Base-by-base conservation (phyloP, 2,113 vertebrate genomes). In the Dromiciops gliroides region DNA sequence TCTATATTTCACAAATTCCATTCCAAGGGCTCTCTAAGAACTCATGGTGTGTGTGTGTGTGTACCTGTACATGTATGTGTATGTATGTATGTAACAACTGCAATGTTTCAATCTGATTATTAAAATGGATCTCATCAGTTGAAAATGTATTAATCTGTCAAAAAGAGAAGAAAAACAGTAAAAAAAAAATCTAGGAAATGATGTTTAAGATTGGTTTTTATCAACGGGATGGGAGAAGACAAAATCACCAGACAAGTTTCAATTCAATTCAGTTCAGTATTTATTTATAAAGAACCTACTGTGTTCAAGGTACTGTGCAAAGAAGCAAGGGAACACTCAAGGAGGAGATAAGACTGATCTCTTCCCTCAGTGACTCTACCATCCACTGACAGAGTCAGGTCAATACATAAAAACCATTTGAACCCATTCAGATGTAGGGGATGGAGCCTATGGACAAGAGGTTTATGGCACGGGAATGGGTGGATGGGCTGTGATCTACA, bases 1-100 rank as follows among this genome's bases (percentile, higher is more conserved):
- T 93, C 6, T 50, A 51, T 83, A 90, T 75, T 90, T 75, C 50
- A 75, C 50, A 94, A 94, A 95, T 14, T 56, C 22, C 50, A n/a
- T 51, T 50, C 3, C 19, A 44, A 83, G n/a, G 28, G 14, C 19
- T 83, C 37, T 2, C 16, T 90, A 9, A 60, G 9, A 90, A 90
- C 56, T 50, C 53, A 37, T 91, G 67, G 16, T 12, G 14, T 83
- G 67, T 83, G 67, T 83, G 67, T 44, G 19, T 75, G 67, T n/a
- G 67, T 75, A 2, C 44, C 37, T 83, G 67, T 83, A 14, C n/a
- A 37, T 75, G 37, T 75, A 23, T 53, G 51, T 51, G 51, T 52
- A 9, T 56, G 53, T 56, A 26, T 56, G 91, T 56, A 89, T 95
- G 24, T 93, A 14, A 91, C 0, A 47, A 28, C 28, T 48, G 26